A percentile compares a stretch with the other conserved stretches of the same genome.
Conservation (phyloP, 2,888 invertebrate genomes). For the Cheilosia variabilis region DNA sequence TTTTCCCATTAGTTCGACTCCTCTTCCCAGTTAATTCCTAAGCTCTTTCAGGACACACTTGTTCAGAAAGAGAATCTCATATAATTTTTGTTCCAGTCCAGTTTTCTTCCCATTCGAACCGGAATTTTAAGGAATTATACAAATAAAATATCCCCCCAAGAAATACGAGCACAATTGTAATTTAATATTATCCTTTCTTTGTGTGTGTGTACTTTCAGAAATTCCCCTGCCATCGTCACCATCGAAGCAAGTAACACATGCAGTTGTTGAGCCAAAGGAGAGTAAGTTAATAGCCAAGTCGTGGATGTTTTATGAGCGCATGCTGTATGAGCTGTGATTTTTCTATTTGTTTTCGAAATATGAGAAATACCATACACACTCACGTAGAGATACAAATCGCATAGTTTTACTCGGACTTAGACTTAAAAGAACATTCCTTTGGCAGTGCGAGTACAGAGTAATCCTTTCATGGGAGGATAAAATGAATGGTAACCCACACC, state of each 20-base stretch:
- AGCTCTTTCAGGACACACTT: slow-evolving; percentile 52
- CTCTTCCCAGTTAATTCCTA: slow-evolving; percentile 32
- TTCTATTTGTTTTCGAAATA: slow-evolving; percentile 8
- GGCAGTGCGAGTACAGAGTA: slow-evolving; percentile 26
- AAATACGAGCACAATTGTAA: slow-evolving; percentile 47
- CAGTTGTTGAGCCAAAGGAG: slow-evolving; percentile 83
- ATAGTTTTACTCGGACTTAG: slow-evolving; percentile 55
- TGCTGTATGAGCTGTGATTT: background rate
- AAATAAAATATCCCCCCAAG: slow-evolving; percentile 42
- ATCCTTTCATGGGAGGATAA: slow-evolving; percentile 63
- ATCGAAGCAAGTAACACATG: slow-evolving; percentile 87
- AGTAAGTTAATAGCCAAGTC: slow-evolving; percentile 80
- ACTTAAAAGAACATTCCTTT: slow-evolving; percentile 54
- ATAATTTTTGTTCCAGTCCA: slow-evolving; percentile 14
- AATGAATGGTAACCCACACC: slow-evolving; percentile 57
- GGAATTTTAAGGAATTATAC: slow-evolving; percentile 61
- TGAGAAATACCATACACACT: slow-evolving; percentile 22
- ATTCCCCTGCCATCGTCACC: slow-evolving; percentile 94
- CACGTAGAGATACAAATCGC: slow-evolving; percentile 52
- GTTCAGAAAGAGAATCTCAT: slow-evolving; percentile 4
- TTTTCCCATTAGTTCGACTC: background rate
- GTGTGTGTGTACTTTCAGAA: slow-evolving; percentile 86
- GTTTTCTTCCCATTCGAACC: slow-evolving; percentile 36
- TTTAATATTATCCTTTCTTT: slow-evolving; percentile 62
- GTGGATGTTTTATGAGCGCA: slow-evolving; percentile 56